A percentile compares a stretch with the other conserved stretches of the same genome.
Conservation (phyloP, 2,113 vertebrate species). For the Octodon degus region DNA sequence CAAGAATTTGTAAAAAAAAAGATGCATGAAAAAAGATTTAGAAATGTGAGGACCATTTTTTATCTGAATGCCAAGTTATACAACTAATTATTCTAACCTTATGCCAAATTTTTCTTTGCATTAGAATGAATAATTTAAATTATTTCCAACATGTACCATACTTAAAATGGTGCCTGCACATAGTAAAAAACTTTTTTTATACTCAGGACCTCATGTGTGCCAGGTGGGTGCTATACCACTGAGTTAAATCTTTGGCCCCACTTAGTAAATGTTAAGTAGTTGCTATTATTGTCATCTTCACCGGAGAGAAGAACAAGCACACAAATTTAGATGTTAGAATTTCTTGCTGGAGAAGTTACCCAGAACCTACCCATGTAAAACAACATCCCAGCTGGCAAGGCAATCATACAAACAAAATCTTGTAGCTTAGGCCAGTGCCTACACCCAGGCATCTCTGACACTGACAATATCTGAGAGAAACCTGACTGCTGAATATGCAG, state of each 20-base stretch:
- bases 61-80: constrained; percentile 65
- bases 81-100: constrained; percentile 51
- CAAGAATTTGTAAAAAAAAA: constrained; percentile 50
- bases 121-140: not conserved
- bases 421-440: not conserved
- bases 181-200: not conserved
- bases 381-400: not conserved
- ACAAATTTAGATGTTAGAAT: not conserved
- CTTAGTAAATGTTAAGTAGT: not conserved
- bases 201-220: no score
- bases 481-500: not conserved
- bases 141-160: constrained; percentile 6
- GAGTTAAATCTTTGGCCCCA: no score
- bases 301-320: not conserved
- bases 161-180: not conserved
- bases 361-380: not conserved
- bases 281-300: not conserved
- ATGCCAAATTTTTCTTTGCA: constrained; percentile 43
- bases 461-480: not conserved
- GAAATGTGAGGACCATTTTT: constrained; percentile 50
- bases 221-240: no score
- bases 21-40: constrained; percentile 2
- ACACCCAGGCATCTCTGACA: not conserved
- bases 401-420: not conserved
- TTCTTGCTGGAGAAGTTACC: not conserved